These are phyloP conservation scores for Octodonta nipae DNA, from an alignment of 2,888 invertebrate species.

Conservation along the genomic window DNA sequence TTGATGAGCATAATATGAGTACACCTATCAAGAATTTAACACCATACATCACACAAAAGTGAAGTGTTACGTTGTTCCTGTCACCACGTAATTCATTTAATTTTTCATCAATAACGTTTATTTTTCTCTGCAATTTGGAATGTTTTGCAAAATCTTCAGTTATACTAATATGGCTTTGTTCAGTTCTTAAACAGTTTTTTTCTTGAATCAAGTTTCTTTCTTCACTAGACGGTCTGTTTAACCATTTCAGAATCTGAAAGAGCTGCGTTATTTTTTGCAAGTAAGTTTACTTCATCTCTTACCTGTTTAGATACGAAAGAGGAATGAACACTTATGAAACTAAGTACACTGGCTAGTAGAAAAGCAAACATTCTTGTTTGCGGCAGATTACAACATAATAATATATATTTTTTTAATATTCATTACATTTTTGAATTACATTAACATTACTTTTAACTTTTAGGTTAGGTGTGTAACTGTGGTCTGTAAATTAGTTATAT, in stretches of 20 bases:
- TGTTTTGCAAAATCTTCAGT: slow-evolving; percentile 47
- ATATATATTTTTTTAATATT: background rate
- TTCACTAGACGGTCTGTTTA: slow-evolving; percentile 35
- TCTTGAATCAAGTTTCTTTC: slow-evolving; percentile 36
- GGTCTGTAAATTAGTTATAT: too few relatives aligned
- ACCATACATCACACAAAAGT: slow-evolving; percentile 30
- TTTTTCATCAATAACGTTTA: slow-evolving; percentile 40
- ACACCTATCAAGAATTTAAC: slow-evolving; percentile 31
- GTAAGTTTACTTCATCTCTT: background rate
- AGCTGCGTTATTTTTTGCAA: slow-evolving; percentile 4
- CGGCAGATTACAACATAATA: background rate
- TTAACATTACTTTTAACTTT: too few relatives aligned
- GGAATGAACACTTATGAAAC: slow-evolving; percentile 37
- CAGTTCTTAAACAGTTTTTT: slow-evolving; percentile 35
- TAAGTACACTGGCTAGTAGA: slow-evolving; percentile 37
- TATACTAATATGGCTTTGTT: slow-evolving; percentile 41
- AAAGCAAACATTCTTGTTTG: slow-evolving; percentile 9
- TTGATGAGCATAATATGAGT: slow-evolving; percentile 30
- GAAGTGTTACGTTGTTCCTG: slow-evolving; percentile 18
- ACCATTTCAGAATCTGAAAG: slow-evolving; percentile 41
- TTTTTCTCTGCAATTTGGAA: slow-evolving; percentile 45
- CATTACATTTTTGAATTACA: background rate
- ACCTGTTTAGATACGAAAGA: slow-evolving; percentile 41
- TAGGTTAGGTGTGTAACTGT: too few relatives aligned
- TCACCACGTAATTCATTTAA: slow-evolving; percentile 31